Evolutionary conservation across 2,113 vertebrate species (phyloP), one percentile per base, ranked within the genome.

Genomic region (Amphilophus citrinellus): DNA sequence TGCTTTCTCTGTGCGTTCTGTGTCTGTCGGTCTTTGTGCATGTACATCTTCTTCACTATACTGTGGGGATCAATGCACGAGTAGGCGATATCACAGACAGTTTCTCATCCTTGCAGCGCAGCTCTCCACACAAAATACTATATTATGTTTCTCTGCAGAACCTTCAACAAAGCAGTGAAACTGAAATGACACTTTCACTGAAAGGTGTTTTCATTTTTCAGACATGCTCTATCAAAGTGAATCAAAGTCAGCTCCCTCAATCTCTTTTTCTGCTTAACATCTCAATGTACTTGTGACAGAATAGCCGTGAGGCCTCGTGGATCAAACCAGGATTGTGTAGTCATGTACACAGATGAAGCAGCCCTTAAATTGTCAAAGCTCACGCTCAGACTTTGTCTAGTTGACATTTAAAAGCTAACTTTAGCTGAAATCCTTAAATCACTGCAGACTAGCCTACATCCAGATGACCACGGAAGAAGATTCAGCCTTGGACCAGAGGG

Each of bases 191-290:
- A 84, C 65, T 89, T 88, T 90, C 68, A 77, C 73, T 87, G 59
- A 68, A 61, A 91, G 79, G 68, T 79, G 42, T 79, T 90, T 92
- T 94, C 56, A 88, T 85, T 93, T 92, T 89, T 92, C 75, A 76
- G 76, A 86, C 84, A 76, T 59, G 59, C 68, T 58, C 84, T 81
- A 85, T 94, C 91, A 79, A 65, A 87, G 65, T 59, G 68, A 89
- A 91, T 92, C 88, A 88, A 84, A 89, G 82, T 84, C 66, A 83
- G 22, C 82, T 63, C 60, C 37, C 65, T 91, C 83, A 76, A 82
- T 90, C 77, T 79, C 60, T 73, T 83, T 82, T 77, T 84, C 32
- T 77, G 60, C 76, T 65, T 20, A 89, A 82, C 80, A 63, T 84
- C 71, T 87, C 59, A 76, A 37, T 80, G 82, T 79, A 62, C 71